Base-by-base conservation (phyloP, 2,888 invertebrate genomes). In the Protophormia terraenovae region DNA sequence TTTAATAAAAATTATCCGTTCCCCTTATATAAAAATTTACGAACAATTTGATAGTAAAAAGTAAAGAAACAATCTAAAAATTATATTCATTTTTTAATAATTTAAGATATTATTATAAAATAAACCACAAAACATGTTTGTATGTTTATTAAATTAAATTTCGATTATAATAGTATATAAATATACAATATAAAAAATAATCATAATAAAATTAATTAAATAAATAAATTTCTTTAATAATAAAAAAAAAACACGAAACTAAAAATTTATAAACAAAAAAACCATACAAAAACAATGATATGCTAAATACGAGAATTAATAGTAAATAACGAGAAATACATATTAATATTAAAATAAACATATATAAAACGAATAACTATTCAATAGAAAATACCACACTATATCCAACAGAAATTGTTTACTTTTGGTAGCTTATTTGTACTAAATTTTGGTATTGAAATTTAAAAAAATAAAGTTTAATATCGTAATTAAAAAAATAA, bases 151-250 rank as follows among this genome's bases (percentile, higher is more conserved):
- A 45, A 71, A 66, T 41, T 64, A 60, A 81, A 62, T 72, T 78
- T 75, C 62, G 67, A 73, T 78, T 85, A 78, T 84, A 76, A 47
- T 72, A 50, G 47, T 50, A 50, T 22, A 82, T 58, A 71, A 82
- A 78, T 60, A 78, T 69, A 47, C 45, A 35, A n/a, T 71, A 41
- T 66, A 72, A 81, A 53, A 35, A 75, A 47, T 62, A 81, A 64
- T 73, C 78, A 77, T 77, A 78, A 69, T 55, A 66, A 72, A 62
- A 64, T 53, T 50, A 83, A 81, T 62, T 77, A 73, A 81, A 69
- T 77, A 73, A 81, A 69, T 77, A 60, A 77, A 84, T 60, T 85
- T 78, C 71, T 72, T 81, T 62, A 77, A 80, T 62, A 72, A 81
- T 35, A 60, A 58, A 67, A 16, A 67, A 41, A 62, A 50, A 71